phyloP scores from a whole-genome alignment of 2,888 invertebrate species.

The Mesopsocus fuscifrons region DNA sequence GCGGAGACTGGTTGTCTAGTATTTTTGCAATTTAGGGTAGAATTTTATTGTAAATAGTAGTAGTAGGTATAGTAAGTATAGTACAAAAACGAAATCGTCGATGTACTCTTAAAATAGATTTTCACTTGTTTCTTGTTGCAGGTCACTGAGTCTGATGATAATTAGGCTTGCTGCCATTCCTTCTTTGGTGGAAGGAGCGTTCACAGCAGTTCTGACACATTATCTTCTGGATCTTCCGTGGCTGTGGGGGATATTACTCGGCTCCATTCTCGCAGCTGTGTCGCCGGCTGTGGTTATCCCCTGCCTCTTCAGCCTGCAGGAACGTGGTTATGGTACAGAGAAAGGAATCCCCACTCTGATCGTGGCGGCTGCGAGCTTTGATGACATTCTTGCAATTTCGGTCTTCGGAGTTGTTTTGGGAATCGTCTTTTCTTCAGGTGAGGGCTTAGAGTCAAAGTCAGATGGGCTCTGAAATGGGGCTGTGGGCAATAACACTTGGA shows the following conservation, averaged over 20 bases:
- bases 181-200: conserved; percentile 26
- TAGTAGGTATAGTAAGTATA: too few relatives aligned
- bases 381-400: conserved; percentile 57
- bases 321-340: conserved; percentile 42
- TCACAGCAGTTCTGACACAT: conserved; percentile 24
- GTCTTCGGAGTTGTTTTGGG: conserved; percentile 47
- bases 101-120: too few relatives aligned
- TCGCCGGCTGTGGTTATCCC: conserved; percentile 59
- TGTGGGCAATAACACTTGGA: too few relatives aligned
- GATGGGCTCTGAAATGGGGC: too few relatives aligned
- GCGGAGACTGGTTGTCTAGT: too few relatives aligned
- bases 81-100: too few relatives aligned
- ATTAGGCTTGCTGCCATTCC: conserved; percentile 29
- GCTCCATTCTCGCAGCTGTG: conserved; percentile 35
- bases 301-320: conserved; percentile 39
- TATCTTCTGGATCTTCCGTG: conserved; percentile 29
- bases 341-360: conserved; percentile 58
- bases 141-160: conserved; percentile 24
- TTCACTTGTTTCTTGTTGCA: neutral
- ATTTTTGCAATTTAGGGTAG: too few relatives aligned
- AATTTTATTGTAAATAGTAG: too few relatives aligned
- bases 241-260: conserved; percentile 25
- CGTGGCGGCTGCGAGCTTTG: conserved; percentile 48
- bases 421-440: conserved; percentile 41
- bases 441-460: too few relatives aligned